A percentile compares a stretch with the other conserved stretches of the same genome.
phyloP scores from a whole-genome alignment of 1,140 invertebrate species.

The Drosophila teissieri region DNA sequence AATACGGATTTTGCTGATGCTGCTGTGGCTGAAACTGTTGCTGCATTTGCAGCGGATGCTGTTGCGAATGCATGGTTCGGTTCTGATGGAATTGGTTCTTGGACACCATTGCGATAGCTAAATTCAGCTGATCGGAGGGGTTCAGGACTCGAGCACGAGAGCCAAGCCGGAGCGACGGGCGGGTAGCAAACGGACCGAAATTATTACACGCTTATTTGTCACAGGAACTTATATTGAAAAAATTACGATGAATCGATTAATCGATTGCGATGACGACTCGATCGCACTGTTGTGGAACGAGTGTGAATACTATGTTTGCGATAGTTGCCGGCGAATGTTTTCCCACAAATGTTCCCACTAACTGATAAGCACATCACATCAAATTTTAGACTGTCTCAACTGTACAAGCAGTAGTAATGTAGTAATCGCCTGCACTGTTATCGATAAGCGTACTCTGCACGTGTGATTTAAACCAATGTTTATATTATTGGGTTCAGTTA shows the following conservation, averaged over 20 bases:
- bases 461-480: slow-evolving; percentile 22
- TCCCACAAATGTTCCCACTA: background rate
- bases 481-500: background rate
- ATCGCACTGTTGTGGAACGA: background rate
- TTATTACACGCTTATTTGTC: background rate
- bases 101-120: slow-evolving; percentile 44
- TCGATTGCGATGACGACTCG: background rate
- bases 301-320: too few species aligned
- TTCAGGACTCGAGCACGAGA: background rate
- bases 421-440: background rate
- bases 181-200: background rate
- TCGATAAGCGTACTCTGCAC: slow-evolving; percentile 22
- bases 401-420: background rate
- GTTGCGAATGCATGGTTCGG: slow-evolving; percentile 48
- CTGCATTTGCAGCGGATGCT: slow-evolving; percentile 25
- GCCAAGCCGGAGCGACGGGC: background rate
- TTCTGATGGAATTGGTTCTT: slow-evolving; percentile 58
- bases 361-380: too few species aligned
- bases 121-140: background rate
- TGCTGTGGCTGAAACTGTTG: slow-evolving; percentile 7
- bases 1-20: slow-evolving; percentile 5
- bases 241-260: background rate
- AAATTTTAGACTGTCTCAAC: background rate
- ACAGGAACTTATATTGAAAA: background rate
- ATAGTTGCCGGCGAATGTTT: background rate